Evolutionary conservation across 2,113 vertebrate species (phyloP).

Genomic region (Anoura caudifer): DNA sequence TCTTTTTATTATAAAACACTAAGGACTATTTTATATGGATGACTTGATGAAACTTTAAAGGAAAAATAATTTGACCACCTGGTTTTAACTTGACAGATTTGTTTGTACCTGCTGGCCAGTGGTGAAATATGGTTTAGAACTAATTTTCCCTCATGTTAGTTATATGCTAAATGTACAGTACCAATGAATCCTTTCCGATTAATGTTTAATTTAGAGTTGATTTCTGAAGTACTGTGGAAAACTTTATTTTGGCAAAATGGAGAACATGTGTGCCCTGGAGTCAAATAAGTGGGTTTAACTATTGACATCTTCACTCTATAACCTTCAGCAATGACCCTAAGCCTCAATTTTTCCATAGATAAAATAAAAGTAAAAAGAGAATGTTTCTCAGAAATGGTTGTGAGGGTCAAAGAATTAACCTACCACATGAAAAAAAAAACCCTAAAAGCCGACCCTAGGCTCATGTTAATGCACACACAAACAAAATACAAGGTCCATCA

Average conservation of each 20-base stretch:
- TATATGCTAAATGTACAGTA: neutral
- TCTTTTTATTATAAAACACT: neutral
- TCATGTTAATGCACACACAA: neutral
- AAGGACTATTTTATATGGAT: neutral
- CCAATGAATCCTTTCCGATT: conserved; percentile 21
- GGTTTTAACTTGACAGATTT: neutral
- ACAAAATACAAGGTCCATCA: too few species aligned
- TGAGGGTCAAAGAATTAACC: neutral
- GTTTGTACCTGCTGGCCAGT: neutral
- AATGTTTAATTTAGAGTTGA: conserved; percentile 61
- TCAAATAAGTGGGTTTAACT: neutral
- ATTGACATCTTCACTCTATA: neutral
- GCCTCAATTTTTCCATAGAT: neutral
- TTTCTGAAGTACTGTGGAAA: neutral
- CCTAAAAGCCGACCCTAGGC: neutral
- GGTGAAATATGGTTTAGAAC: conserved; percentile 27
- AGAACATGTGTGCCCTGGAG: neutral
- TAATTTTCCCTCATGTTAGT: conserved; percentile 42
- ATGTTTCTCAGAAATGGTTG: neutral
- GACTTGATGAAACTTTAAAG: neutral
- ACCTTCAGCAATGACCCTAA: neutral
- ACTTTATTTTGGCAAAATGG: neutral
- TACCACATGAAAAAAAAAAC: neutral
- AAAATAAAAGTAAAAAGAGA: neutral
- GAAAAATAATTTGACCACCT: neutral